Conservation (phyloP, 2,113 vertebrate genomes). For the Guaruba guarouba region DNA sequence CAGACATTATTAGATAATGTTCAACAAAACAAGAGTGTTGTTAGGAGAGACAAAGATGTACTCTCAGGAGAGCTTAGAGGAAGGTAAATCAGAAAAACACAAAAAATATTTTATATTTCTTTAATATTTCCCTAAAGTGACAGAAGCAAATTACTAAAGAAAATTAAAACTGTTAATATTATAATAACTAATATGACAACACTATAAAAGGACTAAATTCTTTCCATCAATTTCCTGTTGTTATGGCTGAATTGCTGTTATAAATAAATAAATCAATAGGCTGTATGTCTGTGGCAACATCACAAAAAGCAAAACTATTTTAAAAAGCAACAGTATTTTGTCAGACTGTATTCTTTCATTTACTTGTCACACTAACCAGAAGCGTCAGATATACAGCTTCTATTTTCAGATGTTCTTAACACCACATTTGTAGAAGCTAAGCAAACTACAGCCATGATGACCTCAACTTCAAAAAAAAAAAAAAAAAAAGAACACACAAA, state of each 20-base stretch:
- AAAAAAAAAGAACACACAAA: neutral
- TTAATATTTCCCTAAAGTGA: neutral
- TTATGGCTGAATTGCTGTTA: neutral
- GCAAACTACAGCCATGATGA: neutral
- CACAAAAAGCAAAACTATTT: neutral
- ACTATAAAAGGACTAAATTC: neutral
- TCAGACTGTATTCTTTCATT: neutral
- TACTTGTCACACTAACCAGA: neutral
- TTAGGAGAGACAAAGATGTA: neutral
- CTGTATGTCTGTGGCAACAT: neutral
- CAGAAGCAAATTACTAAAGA: neutral
- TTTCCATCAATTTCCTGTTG: neutral
- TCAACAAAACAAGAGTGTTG: neutral
- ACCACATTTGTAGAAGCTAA: neutral
- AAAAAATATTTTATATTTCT: neutral
- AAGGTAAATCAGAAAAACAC: neutral
- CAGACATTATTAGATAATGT: neutral
- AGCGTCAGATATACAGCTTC: neutral
- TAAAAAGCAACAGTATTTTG: neutral
- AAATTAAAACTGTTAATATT: neutral
- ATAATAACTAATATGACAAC: neutral
- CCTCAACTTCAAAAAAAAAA: conserved; percentile 24
- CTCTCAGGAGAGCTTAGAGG: neutral
- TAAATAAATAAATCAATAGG: neutral
- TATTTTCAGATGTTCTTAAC: conserved; percentile 27